These are phyloP conservation scores for Aphelocoma coerulescens DNA, from an alignment of 2,113 vertebrate species.

Conservation along the genomic window DNA sequence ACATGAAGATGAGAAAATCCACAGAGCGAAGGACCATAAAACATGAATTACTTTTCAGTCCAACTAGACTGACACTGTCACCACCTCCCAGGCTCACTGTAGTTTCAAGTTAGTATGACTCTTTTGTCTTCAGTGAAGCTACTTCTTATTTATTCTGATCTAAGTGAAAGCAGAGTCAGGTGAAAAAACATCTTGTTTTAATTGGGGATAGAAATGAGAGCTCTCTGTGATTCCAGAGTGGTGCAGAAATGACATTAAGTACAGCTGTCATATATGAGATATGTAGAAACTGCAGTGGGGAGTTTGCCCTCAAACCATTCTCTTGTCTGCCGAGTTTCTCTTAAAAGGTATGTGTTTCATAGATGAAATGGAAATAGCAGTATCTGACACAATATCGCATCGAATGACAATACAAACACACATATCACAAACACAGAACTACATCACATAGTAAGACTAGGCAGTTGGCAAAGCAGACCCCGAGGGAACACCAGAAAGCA, in stretches of 20 bases:
- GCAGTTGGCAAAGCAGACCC: conserved; percentile 49
- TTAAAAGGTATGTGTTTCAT: conserved; percentile 34
- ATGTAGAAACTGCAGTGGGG: conserved; percentile 11
- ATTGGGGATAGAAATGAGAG: conserved; percentile 12
- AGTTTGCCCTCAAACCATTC: conserved; percentile 50
- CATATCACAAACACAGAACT: conserved; percentile 20
- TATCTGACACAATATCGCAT: conserved; percentile 25
- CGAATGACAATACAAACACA: conserved; percentile 55
- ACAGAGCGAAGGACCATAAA: neutral
- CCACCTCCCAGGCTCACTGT: neutral
- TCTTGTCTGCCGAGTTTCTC: conserved; percentile 30
- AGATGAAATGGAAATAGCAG: conserved; percentile 44
- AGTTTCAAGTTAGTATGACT: neutral
- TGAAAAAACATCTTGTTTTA: conserved; percentile 2
- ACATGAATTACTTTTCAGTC: neutral
- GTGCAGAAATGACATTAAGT: conserved; percentile 2
- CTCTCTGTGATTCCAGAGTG: neutral
- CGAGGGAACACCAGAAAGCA: conserved; percentile 43
- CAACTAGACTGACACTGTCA: neutral
- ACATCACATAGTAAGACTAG: neutral
- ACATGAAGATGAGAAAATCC: conserved; percentile 9
- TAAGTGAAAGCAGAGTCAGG: conserved; percentile 19
- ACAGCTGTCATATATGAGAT: conserved; percentile 11
- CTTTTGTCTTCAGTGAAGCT: conserved; percentile 11
- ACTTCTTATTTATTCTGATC: conserved; percentile 37